A percentile compares a stretch with the other conserved stretches of the same genome.
These are phyloP conservation scores for Erithacus rubecula DNA, from an alignment of 2,797 vertebrate genomes.

Conservation along the genomic window DNA sequence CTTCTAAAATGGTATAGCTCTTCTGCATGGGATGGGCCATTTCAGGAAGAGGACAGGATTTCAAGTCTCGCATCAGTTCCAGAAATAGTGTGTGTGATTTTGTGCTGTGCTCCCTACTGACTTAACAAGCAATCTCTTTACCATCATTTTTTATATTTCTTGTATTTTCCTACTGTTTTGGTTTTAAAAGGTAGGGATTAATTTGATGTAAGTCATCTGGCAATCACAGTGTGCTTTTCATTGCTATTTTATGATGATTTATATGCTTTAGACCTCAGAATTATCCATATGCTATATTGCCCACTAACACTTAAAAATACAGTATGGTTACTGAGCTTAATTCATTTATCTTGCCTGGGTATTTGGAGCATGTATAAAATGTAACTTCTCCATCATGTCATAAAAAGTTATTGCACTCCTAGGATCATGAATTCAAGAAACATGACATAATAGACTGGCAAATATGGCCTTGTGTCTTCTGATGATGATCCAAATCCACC, in stretches of 20 bases:
- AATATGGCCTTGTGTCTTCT: slow-evolving; percentile 65
- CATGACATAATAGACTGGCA: slow-evolving; percentile 59
- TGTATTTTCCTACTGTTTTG: background rate
- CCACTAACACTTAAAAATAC: background rate
- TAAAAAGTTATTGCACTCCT: slow-evolving; percentile 58
- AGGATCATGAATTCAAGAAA: slow-evolving; percentile 61
- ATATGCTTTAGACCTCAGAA: background rate
- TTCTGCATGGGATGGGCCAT: background rate
- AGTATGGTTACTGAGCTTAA: slow-evolving; percentile 24
- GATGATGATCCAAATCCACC: slow-evolving; percentile 63
- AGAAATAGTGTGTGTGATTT: background rate
- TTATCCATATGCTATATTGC: background rate
- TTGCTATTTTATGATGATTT: background rate
- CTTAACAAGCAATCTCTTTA: background rate
- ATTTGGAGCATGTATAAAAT: slow-evolving; percentile 44
- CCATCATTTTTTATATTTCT: background rate
- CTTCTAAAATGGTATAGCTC: background rate
- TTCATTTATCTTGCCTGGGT: slow-evolving; percentile 49
- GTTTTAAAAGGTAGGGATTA: background rate
- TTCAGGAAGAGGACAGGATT: background rate
- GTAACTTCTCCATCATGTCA: slow-evolving; percentile 60
- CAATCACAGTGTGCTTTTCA: background rate
- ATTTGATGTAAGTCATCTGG: background rate
- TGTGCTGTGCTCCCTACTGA: background rate
- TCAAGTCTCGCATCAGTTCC: background rate